Evolutionary conservation across 2,888 invertebrate genomes (phyloP).

Genomic region (Dynastes maya): DNA sequence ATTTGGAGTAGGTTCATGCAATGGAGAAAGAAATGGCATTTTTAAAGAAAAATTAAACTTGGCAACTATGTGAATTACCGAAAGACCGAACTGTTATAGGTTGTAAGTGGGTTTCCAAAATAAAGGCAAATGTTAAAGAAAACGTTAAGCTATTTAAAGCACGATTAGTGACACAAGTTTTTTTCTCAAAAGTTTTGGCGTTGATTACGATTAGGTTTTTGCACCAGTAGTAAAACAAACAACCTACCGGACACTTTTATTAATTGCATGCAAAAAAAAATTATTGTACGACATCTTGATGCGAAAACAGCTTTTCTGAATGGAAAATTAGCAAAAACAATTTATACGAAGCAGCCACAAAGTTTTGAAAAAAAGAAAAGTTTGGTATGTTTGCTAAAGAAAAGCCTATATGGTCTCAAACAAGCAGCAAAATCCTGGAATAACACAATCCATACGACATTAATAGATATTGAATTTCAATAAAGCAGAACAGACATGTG

Average conservation of each 20-base stretch:
- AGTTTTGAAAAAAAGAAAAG: not conserved
- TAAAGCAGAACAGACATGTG: not conserved
- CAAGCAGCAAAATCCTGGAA: not conserved
- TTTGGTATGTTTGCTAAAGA: not conserved
- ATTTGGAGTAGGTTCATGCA: not conserved
- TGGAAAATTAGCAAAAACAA: not conserved
- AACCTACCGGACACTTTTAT: not conserved
- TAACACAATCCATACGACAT: slow-evolving; percentile 7
- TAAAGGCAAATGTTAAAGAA: not conserved
- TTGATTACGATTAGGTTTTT: not conserved
- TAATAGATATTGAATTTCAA: not conserved
- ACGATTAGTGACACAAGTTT: not conserved
- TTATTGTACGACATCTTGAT: not conserved
- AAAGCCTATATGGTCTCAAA: not conserved
- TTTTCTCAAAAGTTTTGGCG: not conserved
- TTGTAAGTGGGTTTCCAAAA: not conserved
- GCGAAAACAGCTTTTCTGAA: slow-evolving; percentile 13
- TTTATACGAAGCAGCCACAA: not conserved
- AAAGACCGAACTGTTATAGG: not conserved
- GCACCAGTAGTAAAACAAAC: not conserved
- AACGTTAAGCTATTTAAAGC: not conserved
- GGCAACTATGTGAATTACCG: not conserved
- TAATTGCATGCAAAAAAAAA: not conserved
- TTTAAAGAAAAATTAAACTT: not conserved
- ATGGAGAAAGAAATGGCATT: not conserved